Percentiles rank a stretch among this genome's conserved stretches.
These are phyloP conservation scores for Sesamia nonagrioides DNA, from an alignment of 1,140 invertebrate genomes.

Conservation along the genomic window DNA sequence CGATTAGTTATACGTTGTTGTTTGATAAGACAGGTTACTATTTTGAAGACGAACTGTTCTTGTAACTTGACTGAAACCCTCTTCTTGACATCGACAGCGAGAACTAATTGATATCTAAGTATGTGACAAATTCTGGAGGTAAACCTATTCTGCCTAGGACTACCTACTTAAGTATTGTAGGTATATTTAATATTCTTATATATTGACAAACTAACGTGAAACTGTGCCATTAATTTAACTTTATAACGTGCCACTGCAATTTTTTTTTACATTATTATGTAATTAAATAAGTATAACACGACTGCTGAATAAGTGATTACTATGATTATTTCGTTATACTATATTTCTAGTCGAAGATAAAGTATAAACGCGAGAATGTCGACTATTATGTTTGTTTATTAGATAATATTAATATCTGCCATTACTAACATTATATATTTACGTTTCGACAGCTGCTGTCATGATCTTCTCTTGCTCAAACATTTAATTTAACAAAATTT, in stretches of 20 bases:
- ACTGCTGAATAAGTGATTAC: slow-evolving; percentile 85
- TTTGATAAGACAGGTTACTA: slow-evolving; percentile 20
- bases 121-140: slow-evolving; percentile 52
- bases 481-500: slow-evolving; percentile 83
- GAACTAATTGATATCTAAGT: slow-evolving; percentile 46
- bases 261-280: slow-evolving; percentile 69
- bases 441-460: slow-evolving; percentile 75
- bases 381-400: slow-evolving; percentile 67
- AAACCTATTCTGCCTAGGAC: slow-evolving; percentile 63
- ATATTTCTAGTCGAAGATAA: slow-evolving; percentile 84
- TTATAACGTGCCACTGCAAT: slow-evolving; percentile 84
- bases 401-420: slow-evolving; percentile 55
- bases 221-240: slow-evolving; percentile 87
- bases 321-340: slow-evolving; percentile 71
- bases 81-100: slow-evolving; percentile 38
- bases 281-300: slow-evolving; percentile 79
- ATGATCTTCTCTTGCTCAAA: slow-evolving; percentile 81
- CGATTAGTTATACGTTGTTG: slow-evolving; percentile 37
- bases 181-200: slow-evolving; percentile 79
- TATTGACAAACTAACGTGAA: slow-evolving; percentile 86
- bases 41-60: slow-evolving; percentile 27
- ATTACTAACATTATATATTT: slow-evolving; percentile 49
- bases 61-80: slow-evolving; percentile 42
- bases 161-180: slow-evolving; percentile 72
- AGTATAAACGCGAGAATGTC: slow-evolving; percentile 73